phyloP scores from a whole-genome alignment of 30 jellyfish, hydroid and myxozoan species.

The Hydractinia symbiolongicarpus region DNA sequence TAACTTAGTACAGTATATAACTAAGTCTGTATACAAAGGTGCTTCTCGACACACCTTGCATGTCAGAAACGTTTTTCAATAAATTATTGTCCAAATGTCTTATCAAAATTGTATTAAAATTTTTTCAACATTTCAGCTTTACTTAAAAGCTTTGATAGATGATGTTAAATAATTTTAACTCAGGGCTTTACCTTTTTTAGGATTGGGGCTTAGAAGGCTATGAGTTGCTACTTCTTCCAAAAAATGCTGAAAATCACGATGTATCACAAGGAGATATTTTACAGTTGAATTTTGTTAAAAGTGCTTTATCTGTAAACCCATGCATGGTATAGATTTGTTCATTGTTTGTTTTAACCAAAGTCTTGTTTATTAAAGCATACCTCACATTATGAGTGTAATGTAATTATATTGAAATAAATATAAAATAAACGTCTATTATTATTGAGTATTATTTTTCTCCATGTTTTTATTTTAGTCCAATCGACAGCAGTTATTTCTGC shows the following conservation, averaged over 20 bases:
- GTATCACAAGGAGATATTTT: constrained; percentile 61
- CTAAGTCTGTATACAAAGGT: no score
- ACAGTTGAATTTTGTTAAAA: constrained; percentile 64
- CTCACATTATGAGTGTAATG: neutral
- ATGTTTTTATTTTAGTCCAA: constrained; percentile 57
- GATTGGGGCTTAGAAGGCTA: constrained; percentile 97
- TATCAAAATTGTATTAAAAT: no score
- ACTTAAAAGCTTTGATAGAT: no score
- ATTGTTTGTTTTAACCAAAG: neutral
- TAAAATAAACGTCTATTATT: neutral
- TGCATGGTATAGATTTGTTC: constrained; percentile 70
- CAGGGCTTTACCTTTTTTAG: constrained; percentile 24
- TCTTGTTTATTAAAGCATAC: neutral
- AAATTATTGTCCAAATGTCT: no score
- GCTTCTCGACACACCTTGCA: no score
- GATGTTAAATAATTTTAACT: no score
- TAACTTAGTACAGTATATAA: no score
- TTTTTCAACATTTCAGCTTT: no score
- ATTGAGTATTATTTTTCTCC: neutral
- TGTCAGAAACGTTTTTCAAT: no score
- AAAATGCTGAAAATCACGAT: constrained; percentile 23
- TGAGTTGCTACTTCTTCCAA: constrained; percentile 75
- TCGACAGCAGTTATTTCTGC: constrained; percentile 84
- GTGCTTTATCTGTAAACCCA: constrained; percentile 93
- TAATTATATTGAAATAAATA: neutral